Base-by-base conservation (phyloP, 2,888 invertebrate genomes). In the Megalurothrips usitatus region DNA sequence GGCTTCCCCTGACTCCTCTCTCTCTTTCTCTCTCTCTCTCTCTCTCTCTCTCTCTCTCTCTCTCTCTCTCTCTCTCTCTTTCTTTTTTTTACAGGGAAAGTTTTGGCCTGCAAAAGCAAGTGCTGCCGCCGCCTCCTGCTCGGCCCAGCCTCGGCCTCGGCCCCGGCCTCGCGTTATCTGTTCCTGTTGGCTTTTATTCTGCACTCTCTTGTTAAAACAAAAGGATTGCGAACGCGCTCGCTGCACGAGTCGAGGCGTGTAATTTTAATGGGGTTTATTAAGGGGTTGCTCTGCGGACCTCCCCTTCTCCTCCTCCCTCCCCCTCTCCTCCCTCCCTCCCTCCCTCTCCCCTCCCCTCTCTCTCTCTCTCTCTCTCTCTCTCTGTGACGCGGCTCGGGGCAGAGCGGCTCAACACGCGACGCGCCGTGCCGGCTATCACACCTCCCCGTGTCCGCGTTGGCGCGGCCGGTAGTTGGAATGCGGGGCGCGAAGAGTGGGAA, bases 201-300 rank as follows among this genome's bases (percentile, higher is more conserved):
- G 68, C 68, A 75, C 68, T 75, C 68, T 75, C 68, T 75, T 75
- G 68, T 75, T 75, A 75, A 75, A 75, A 75, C 68, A 75, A 75
- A 75, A 75, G 68, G 68, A 75, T 75, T 75, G 68, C 26, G 58
- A 58, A 58, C 58, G 68, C 23, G 58, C 58, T n/a, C n/a, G 58
- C 58, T 17, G 19, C 58, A 58, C 68, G 68, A 19, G 58, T 26
- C 68, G 23, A 26, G 68, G 23, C 26, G 68, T 75, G 68, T 75
- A 75, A 75, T 75, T 75, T 75, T 75, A 75, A 75, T 75, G 68
- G 68, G 68, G 68, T 75, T 75, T 75, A 75, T 75, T 75, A 75
- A 75, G 68, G 68, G 68, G 23, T 26, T 75, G 58, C 34, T 43
- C 34, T 43, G 58, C n/a, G 58, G 58, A n/a, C 58, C 58, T 0